Evolutionary conservation across 2,113 vertebrate genomes (phyloP).

Genomic region (Calidris pygmaea): DNA sequence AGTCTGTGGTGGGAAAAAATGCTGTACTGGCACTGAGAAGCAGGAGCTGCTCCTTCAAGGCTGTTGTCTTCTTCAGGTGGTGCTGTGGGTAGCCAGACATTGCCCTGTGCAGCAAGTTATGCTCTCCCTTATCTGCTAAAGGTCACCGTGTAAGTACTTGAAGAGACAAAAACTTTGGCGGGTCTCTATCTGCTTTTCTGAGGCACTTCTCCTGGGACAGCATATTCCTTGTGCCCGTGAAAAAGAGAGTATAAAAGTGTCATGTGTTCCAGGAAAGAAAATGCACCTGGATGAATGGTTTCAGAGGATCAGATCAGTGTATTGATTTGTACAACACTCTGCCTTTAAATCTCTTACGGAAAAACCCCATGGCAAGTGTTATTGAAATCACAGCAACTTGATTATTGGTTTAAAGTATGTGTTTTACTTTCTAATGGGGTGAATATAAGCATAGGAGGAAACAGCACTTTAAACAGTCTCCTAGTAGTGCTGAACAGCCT

Average conservation of each 20-base stretch:
- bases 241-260: not conserved
- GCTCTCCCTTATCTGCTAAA: not conserved
- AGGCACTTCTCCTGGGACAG: not conserved
- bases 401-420: not conserved
- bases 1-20: not conserved
- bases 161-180: not conserved
- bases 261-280: not conserved
- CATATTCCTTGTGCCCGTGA: not conserved
- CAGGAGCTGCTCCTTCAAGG: not conserved
- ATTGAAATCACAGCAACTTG: not conserved
- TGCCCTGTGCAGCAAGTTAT: not conserved
- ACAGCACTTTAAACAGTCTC: not conserved
- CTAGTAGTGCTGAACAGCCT: not conserved
- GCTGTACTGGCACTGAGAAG: not conserved
- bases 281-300: not conserved
- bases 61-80: not conserved
- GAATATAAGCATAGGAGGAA: not conserved
- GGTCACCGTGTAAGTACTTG: not conserved
- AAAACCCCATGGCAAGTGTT: accelerated
- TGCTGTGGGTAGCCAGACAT: not conserved
- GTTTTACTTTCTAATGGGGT: not conserved
- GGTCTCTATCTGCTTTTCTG: not conserved
- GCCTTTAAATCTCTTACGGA: not conserved
- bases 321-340: not conserved
- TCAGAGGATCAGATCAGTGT: not conserved